Evolutionary conservation across 35 echinoderm and acorn worm species (phyloP).

Genomic region (Eucidaris tribuloides): DNA sequence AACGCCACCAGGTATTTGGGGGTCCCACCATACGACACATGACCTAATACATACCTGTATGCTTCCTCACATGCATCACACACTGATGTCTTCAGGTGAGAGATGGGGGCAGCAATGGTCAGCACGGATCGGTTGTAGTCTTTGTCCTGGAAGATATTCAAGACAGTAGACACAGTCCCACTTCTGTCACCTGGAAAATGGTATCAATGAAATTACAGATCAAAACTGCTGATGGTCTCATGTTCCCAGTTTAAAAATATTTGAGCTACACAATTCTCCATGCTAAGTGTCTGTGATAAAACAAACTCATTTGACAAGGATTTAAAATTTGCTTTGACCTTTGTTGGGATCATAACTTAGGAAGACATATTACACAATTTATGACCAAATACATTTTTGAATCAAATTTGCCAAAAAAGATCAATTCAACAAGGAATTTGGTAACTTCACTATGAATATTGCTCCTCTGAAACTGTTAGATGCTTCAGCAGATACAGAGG

Average conservation of each 20-base stretch:
- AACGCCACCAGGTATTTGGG: too few species aligned
- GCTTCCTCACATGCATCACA: slow-evolving; percentile 58
- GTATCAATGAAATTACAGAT: background rate
- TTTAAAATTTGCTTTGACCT: background rate
- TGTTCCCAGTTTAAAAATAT: background rate
- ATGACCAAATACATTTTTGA: too few species aligned
- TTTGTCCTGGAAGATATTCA: slow-evolving; percentile 85
- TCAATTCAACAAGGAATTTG: too few species aligned
- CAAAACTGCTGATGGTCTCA: background rate
- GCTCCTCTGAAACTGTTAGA: too few species aligned
- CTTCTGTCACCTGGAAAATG: background rate
- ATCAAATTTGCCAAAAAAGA: too few species aligned
- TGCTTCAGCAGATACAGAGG: too few species aligned
- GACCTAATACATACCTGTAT: slow-evolving; percentile 18
- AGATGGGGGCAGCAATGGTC: slow-evolving; percentile 81
- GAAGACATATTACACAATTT: too few species aligned
- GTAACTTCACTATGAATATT: too few species aligned
- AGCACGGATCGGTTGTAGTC: slow-evolving; percentile 96
- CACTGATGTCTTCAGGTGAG: slow-evolving; percentile 48
- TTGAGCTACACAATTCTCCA: background rate
- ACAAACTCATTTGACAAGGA: background rate
- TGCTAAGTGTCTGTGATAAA: background rate
- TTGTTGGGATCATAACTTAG: background rate
- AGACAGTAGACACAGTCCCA: slow-evolving; percentile 53
- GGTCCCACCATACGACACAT: too few species aligned